Evolutionary conservation across 2,797 vertebrate genomes (phyloP).

Genomic region (Clarias platycephalus): DNA sequence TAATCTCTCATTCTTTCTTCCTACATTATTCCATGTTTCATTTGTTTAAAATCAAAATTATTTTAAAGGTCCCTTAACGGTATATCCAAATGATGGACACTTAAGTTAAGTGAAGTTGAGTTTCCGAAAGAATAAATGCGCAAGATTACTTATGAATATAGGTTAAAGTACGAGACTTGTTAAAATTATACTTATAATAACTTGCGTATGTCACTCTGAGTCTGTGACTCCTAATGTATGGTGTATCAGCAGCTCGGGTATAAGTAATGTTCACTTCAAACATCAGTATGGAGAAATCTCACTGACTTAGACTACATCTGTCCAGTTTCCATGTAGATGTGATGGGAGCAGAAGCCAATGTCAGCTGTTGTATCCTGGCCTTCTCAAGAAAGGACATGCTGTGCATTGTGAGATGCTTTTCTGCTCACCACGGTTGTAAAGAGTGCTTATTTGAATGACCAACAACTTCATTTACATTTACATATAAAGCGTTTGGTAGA

Average conservation of each 20-base stretch:
- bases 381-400: too few species aligned
- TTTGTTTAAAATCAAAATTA: not conserved
- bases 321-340: not conserved
- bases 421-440: too few species aligned
- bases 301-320: not conserved
- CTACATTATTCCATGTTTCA: not conserved
- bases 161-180: not conserved
- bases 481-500: too few species aligned
- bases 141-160: not conserved
- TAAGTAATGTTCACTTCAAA: not conserved
- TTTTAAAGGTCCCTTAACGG: not conserved
- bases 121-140: not conserved
- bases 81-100: not conserved
- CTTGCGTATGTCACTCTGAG: not conserved
- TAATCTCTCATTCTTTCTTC: not conserved
- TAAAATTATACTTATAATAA: not conserved
- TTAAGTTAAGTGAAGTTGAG: not conserved
- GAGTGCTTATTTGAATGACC: too few species aligned
- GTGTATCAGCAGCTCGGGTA: not conserved
- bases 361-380: too few species aligned
- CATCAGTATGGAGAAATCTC: not conserved
- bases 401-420: too few species aligned
- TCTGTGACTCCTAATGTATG: not conserved
- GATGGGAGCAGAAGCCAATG: too few species aligned
- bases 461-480: too few species aligned